phyloP scores from a whole-genome alignment of 2,113 vertebrate genomes.

The Silurus asotus region DNA sequence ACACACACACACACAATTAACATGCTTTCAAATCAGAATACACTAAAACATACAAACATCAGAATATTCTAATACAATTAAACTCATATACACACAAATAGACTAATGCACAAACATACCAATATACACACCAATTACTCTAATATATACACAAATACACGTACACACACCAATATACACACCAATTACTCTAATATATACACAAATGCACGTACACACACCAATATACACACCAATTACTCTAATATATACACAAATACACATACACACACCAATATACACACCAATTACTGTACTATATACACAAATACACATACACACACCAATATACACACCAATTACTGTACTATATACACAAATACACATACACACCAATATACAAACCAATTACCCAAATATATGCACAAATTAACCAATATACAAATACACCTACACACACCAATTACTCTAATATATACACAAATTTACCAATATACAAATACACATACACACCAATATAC shows the following conservation, averaged over 20 bases:
- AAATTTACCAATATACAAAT: too few species aligned
- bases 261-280: not conserved
- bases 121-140: not conserved
- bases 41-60: constrained; percentile 5
- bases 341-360: not conserved
- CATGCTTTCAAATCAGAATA: not conserved
- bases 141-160: not conserved
- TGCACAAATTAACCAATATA: not conserved
- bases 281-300: not conserved
- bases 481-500: not conserved
- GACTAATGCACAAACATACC: not conserved
- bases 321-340: not conserved
- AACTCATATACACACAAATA: not conserved
- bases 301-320: not conserved
- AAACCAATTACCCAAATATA: not conserved
- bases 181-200: too few species aligned
- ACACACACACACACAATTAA: not conserved
- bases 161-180: not conserved
- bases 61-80: constrained; percentile 13
- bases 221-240: too few species aligned
- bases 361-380: not conserved
- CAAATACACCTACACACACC: too few species aligned
- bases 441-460: not conserved
- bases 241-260: not conserved
- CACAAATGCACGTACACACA: too few species aligned